phyloP scores from a whole-genome alignment of 2,113 vertebrate species.

The Protomyctophum bolini region DNA sequence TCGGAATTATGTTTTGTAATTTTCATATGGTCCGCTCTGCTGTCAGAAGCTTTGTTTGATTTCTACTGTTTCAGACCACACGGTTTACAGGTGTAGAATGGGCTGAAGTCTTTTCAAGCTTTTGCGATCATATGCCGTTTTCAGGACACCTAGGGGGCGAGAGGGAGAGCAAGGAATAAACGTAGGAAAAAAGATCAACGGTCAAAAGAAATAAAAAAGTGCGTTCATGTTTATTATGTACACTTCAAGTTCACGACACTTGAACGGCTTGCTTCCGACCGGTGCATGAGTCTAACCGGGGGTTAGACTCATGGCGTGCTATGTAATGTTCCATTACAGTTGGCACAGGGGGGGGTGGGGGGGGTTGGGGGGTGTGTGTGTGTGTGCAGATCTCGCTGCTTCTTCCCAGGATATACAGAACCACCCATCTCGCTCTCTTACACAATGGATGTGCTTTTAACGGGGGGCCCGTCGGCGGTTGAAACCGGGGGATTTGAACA shows the following conservation, averaged over 20 bases:
- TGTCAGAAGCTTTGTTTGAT: constrained; percentile 22
- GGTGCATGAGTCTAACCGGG: background rate
- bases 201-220: too few relatives aligned
- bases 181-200: too few relatives aligned
- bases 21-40: too few relatives aligned
- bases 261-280: background rate
- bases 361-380: background rate
- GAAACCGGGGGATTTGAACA: constrained; percentile 38
- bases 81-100: background rate
- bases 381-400: constrained; percentile 1
- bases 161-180: too few relatives aligned
- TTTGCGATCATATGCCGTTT: too few relatives aligned
- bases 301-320: constrained; percentile 37
- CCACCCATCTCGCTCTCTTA: background rate
- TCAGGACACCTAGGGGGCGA: too few relatives aligned
- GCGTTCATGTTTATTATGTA: too few relatives aligned
- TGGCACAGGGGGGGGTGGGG: background rate
- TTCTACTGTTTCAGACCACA: constrained; percentile 21
- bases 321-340: constrained; percentile 23
- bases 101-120: too few relatives aligned
- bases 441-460: constrained; percentile 33
- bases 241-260: background rate
- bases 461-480: background rate
- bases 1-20: too few relatives aligned
- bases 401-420: background rate